Evolutionary conservation across 2,797 vertebrate genomes (phyloP).

Genomic region (Myoxocephalus aenaeus): DNA sequence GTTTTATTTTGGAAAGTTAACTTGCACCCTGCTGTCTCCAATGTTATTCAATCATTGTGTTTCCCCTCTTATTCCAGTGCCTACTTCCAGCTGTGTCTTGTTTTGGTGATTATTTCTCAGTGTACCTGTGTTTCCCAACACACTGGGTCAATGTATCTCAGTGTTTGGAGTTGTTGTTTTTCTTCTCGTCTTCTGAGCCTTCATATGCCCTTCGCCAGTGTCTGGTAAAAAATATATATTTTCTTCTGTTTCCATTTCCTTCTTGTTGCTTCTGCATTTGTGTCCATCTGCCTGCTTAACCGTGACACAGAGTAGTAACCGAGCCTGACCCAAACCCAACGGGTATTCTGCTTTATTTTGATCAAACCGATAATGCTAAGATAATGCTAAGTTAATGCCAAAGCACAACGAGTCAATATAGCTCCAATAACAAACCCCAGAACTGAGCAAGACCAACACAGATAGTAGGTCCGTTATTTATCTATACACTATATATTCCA

Average conservation of each 20-base stretch:
- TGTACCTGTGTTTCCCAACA: neutral
- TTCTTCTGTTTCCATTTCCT: neutral
- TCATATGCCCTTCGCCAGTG: neutral
- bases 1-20: neutral
- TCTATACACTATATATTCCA: neutral
- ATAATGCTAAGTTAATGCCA: too few relatives aligned
- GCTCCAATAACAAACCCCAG: neutral
- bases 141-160: neutral
- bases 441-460: neutral
- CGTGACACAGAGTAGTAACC: neutral
- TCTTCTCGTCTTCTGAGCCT: neutral
- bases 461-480: neutral
- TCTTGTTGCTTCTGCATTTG: neutral
- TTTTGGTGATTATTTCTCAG: neutral
- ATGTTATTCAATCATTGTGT: neutral
- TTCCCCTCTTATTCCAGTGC: neutral
- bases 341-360: neutral
- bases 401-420: neutral
- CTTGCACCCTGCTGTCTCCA: neutral
- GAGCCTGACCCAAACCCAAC: neutral
- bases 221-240: neutral
- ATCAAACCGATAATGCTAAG: neutral
- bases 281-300: neutral
- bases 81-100: neutral
- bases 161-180: neutral